phyloP scores from a whole-genome alignment of 1,140 invertebrate genomes.

The Bombus waltoni region DNA sequence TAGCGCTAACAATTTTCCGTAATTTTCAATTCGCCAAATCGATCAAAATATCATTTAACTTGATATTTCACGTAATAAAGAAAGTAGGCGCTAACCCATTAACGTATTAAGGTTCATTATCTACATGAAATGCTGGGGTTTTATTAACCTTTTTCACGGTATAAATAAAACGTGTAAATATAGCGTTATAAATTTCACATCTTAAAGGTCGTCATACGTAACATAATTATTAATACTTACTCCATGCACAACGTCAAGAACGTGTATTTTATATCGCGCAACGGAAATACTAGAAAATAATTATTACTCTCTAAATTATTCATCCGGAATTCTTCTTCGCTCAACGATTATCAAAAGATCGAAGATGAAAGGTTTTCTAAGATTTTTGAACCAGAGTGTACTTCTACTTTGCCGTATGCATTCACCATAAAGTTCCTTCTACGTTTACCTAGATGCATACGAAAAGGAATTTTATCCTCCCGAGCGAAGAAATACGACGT shows the following conservation, averaged over 20 bases:
- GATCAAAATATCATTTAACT: neutral
- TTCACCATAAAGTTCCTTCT: neutral
- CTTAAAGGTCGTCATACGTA: neutral
- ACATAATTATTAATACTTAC: neutral
- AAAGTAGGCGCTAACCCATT: neutral
- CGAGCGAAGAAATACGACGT: neutral
- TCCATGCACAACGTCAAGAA: too few species aligned
- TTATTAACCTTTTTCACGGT: neutral
- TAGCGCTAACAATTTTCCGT: too few species aligned
- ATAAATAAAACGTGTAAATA: neutral
- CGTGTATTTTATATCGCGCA: too few species aligned
- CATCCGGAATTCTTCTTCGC: too few species aligned
- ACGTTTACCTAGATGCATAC: neutral
- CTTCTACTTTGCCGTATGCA: neutral
- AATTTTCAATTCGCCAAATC: neutral
- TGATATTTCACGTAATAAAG: neutral
- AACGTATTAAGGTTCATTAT: neutral
- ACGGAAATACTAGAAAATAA: too few species aligned
- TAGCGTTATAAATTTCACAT: neutral
- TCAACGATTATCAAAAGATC: fast-evolving
- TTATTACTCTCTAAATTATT: too few species aligned
- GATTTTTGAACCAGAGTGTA: neutral
- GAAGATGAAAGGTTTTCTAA: neutral
- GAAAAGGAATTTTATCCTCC: neutral
- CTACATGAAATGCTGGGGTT: neutral